phyloP scores from a whole-genome alignment of 2,113 vertebrate species.

The Erinaceus europaeus region DNA sequence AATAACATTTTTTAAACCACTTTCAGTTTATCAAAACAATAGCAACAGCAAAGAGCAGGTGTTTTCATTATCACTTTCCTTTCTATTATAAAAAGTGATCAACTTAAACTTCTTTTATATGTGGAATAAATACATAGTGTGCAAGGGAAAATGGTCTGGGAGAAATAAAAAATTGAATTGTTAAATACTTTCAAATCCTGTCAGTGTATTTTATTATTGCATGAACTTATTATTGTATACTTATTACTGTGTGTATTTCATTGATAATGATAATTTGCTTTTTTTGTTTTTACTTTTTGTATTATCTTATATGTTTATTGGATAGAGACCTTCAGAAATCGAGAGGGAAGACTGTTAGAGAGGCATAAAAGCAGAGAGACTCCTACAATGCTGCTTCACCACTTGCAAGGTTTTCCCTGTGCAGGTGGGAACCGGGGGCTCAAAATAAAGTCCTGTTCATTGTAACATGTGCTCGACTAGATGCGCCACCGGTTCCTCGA shows the following conservation, averaged over 20 bases:
- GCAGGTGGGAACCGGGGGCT: too few relatives aligned
- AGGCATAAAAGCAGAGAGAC: too few relatives aligned
- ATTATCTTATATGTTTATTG: too few relatives aligned
- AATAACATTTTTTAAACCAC: background rate
- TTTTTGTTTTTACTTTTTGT: too few relatives aligned
- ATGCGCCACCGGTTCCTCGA: too few relatives aligned
- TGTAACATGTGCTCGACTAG: too few relatives aligned
- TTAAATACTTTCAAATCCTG: constrained; percentile 28
- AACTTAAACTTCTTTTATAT: background rate
- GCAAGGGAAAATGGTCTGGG: background rate
- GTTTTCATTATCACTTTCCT: background rate
- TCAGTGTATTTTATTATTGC: background rate
- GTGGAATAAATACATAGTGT: background rate
- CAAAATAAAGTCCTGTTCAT: background rate
- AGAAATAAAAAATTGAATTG: background rate
- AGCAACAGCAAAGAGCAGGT: too few relatives aligned
- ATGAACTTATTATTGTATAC: too few relatives aligned
- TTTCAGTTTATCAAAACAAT: background rate
- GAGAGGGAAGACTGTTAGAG: too few relatives aligned
- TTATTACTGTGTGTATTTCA: background rate
- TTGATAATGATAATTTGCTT: background rate
- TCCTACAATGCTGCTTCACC: too few relatives aligned
- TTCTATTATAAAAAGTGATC: background rate
- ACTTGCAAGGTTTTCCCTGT: too few relatives aligned
- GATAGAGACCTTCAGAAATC: too few relatives aligned